A percentile compares a stretch with the other conserved stretches of the same genome.
phyloP scores from a whole-genome alignment of 2,113 vertebrate species.

The Machaerirhynchus nigripectus region DNA sequence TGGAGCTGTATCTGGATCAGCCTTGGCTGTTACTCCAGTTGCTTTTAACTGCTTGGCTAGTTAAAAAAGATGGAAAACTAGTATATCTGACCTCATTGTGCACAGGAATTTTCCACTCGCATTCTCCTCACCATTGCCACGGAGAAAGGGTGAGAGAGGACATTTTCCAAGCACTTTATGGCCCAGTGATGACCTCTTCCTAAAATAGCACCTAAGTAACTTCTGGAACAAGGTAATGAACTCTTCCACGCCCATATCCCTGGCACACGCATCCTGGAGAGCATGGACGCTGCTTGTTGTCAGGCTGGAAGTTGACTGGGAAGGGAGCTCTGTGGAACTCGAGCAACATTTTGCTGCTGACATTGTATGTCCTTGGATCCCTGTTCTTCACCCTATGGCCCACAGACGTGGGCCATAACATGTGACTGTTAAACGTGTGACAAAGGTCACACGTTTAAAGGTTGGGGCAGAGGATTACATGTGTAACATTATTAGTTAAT shows the following conservation, averaged over 20 bases:
- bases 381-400: not conserved
- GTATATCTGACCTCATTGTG: not conserved
- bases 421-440: accelerated
- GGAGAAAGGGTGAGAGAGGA: not conserved
- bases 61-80: not conserved
- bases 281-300: accelerated
- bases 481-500: not conserved
- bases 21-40: not conserved
- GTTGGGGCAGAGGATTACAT: not conserved
- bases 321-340: not conserved
- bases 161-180: not conserved
- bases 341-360: not conserved
- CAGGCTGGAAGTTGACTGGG: not conserved
- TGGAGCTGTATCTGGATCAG: not conserved
- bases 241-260: not conserved
- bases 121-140: not conserved
- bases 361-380: not conserved
- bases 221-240: not conserved
- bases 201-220: not conserved
- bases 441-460: no score
- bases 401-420: no score
- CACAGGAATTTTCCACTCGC: not conserved
- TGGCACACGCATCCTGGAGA: accelerated
- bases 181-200: not conserved
- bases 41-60: not conserved